These are phyloP conservation scores for Phoenicopterus ruber DNA, from an alignment of 2,113 vertebrate genomes.

Conservation along the genomic window DNA sequence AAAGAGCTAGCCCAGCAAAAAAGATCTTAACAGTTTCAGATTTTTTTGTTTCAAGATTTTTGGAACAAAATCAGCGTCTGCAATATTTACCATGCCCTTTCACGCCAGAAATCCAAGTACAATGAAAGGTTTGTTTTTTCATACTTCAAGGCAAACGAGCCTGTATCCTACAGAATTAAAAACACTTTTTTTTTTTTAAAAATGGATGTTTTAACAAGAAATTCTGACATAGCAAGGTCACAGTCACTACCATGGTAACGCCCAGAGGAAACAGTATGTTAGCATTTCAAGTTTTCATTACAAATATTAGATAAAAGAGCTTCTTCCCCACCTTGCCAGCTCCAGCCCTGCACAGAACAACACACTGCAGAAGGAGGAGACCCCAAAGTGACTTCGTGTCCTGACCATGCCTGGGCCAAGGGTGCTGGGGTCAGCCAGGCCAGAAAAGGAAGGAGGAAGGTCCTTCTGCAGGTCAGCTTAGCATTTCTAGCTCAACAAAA, in stretches of 20 bases:
- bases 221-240: conserved; percentile 14
- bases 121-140: not conserved
- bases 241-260: not conserved
- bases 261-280: conserved; percentile 3
- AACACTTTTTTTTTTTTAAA: not conserved
- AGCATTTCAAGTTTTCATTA: conserved; percentile 7
- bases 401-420: not conserved
- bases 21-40: not conserved
- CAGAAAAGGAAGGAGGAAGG: not conserved
- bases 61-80: not conserved
- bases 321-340: not conserved
- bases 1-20: not conserved
- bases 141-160: not conserved
- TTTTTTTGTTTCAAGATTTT: not conserved
- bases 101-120: not conserved
- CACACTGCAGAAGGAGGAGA: not conserved
- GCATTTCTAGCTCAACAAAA: not conserved
- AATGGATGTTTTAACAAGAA: conserved; percentile 43
- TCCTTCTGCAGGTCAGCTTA: not conserved
- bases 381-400: not conserved
- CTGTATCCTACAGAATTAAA: not conserved
- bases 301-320: conserved; percentile 12
- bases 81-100: not conserved
- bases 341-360: not conserved
- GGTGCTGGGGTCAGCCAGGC: not conserved